Evolutionary conservation across 1,140 invertebrate genomes (phyloP), one percentile per base, ranked within the genome.

Genomic region (Lepeophtheirus salmonis): DNA sequence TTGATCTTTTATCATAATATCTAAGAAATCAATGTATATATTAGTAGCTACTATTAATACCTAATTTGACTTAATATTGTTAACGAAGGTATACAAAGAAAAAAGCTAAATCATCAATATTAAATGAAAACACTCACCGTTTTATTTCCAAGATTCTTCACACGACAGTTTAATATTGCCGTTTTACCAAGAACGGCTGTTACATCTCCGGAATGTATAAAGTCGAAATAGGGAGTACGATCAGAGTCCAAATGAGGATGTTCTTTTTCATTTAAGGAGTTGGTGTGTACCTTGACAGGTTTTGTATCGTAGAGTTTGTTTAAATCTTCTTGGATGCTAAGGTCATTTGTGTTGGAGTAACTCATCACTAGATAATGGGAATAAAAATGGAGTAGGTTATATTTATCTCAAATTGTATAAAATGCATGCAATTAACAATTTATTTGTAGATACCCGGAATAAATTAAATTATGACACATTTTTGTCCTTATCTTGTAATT

Each of bases 141-240:
- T 74, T 84, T 83, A 71, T 88, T 86, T 57, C 82, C 83, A 63
- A 89, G 74, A 71, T 87, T 86, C 72, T 85, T 84, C 26, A 89
- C 83, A 61, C 82, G 77, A 69, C 86, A 89, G 67, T 82, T 86
- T 64, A 89, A 76, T 65, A 85, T 84, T 18, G 85, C 84, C 20
- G 84, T 88, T 68, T 86, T 86, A 58, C 85, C 85, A 41, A 87
- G 73, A 23, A 86, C 73, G 0, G 83, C 83, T 12, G 85, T 89
- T 50, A 88, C 82, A 68, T 90, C 89, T 25, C 79, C 78, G 24
- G 81, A 79, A 51, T 85, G 51, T 16, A 78, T 77, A 1, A 80
- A 79, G 67, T 88, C 84, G 67, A 89, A 88, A 66, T 82, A 83
- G 0, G 86, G 85, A n/a, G 14, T 10, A 6, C 6, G n/a, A 10